phyloP scores from a whole-genome alignment of 2,888 invertebrate species.

The Leptura quadrifasciata region DNA sequence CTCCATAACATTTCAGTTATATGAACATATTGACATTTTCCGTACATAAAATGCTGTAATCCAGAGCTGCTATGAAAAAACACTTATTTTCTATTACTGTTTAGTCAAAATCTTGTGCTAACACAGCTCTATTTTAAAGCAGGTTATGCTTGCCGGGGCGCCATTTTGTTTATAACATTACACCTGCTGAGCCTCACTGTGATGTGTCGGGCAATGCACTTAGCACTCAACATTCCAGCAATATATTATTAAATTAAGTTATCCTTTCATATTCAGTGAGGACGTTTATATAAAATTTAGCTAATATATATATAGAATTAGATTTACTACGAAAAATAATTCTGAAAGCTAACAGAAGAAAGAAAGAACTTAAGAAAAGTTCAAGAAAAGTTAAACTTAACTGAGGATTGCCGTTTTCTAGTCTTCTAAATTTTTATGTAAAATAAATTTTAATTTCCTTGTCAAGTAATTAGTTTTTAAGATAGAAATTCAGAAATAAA shows the following conservation, averaged over 20 bases:
- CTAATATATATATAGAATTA: no score
- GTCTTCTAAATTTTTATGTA: no score
- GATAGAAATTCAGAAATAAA: no score
- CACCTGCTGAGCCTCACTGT: slow-evolving; percentile 4
- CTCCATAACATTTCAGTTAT: background rate
- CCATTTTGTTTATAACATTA: background rate
- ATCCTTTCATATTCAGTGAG: no score
- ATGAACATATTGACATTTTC: background rate
- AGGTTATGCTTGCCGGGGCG: background rate
- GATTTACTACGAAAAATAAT: no score
- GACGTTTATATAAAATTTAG: no score
- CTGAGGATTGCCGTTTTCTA: no score
- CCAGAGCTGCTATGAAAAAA: background rate
- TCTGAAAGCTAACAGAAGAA: no score
- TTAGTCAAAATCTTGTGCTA: background rate
- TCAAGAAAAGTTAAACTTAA: no score
- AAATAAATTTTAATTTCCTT: no score
- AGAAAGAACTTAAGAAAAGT: no score
- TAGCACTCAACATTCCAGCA: background rate
- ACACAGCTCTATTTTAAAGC: background rate
- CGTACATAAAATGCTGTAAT: background rate
- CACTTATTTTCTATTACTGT: background rate
- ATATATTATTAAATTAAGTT: background rate
- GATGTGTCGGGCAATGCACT: slow-evolving; percentile 2
- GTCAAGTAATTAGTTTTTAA: no score